Conservation (phyloP, 2,113 vertebrate genomes). For the Galemys pyrenaicus region DNA sequence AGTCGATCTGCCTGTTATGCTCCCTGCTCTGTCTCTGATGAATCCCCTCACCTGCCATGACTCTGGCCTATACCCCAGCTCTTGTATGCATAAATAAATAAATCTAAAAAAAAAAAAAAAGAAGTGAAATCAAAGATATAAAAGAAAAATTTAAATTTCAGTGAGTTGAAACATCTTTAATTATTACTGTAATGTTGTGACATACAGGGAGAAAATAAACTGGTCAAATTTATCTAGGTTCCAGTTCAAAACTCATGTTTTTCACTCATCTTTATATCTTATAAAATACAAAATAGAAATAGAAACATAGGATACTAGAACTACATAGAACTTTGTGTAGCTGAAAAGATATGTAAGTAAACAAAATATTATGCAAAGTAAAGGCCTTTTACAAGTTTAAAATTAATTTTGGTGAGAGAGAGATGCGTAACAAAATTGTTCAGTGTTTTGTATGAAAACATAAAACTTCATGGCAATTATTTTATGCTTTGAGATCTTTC, state of each 20-base stretch:
- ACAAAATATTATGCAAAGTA: background rate
- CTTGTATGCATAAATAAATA: too few species aligned
- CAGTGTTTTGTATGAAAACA: background rate
- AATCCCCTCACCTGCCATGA: too few species aligned
- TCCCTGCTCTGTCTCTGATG: too few species aligned
- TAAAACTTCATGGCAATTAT: background rate
- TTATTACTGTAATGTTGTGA: background rate
- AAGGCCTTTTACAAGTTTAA: background rate
- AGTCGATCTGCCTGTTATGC: too few species aligned
- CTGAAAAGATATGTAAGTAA: background rate
- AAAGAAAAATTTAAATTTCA: constrained; percentile 18
- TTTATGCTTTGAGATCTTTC: background rate
- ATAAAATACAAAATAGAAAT: background rate
- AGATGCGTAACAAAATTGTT: background rate
- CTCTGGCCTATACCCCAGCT: too few species aligned
- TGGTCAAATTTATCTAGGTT: background rate
- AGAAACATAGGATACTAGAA: background rate
- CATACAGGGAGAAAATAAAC: background rate
- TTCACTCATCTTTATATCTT: background rate
- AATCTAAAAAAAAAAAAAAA: too few species aligned
- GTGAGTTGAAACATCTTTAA: background rate
- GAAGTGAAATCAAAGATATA: constrained; percentile 38
- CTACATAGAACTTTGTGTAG: background rate
- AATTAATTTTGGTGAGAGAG: constrained; percentile 43
- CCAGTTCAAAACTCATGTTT: background rate